These are phyloP conservation scores for Drosophila kikkawai DNA, from an alignment of 1,140 invertebrate genomes.

Conservation along the genomic window DNA sequence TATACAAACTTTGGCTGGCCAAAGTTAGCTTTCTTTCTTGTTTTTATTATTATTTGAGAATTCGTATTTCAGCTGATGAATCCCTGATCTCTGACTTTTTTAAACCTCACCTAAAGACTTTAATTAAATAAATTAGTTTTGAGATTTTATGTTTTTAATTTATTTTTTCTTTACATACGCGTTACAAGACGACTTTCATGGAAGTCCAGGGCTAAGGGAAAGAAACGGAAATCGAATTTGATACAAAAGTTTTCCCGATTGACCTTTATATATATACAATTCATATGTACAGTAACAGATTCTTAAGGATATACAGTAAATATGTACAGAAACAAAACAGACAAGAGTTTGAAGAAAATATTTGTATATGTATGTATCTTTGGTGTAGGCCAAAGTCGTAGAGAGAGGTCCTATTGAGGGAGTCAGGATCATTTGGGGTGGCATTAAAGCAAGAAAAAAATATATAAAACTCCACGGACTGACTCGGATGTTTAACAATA, in stretches of 20 bases:
- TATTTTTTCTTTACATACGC: slow-evolving; percentile 1
- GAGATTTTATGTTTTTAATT: slow-evolving; percentile 6
- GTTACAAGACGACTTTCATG: neutral
- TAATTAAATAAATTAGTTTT: neutral
- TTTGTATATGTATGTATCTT: slow-evolving; percentile 8
- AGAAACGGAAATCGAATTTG: neutral
- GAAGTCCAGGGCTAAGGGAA: neutral
- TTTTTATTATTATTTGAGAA: too few relatives aligned
- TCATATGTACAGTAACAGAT: slow-evolving; percentile 39
- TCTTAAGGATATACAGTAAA: slow-evolving; percentile 12
- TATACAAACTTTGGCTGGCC: too few relatives aligned
- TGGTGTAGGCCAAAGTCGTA: slow-evolving; percentile 10
- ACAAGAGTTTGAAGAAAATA: neutral
- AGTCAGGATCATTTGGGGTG: neutral
- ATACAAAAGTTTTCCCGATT: slow-evolving; percentile 13
- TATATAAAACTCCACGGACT: neutral
- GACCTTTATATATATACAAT: slow-evolving; percentile 22
- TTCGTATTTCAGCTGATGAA: too few relatives aligned
- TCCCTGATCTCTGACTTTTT: too few relatives aligned
- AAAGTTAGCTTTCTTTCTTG: too few relatives aligned
- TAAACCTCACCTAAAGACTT: neutral
- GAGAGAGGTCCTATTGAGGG: neutral
- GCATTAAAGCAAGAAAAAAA: neutral
- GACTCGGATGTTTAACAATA: neutral
- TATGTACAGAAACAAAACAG: slow-evolving; percentile 35